phyloP scores from a whole-genome alignment of 2,113 vertebrate genomes.

The pig (Sus scrofa) region DNA sequence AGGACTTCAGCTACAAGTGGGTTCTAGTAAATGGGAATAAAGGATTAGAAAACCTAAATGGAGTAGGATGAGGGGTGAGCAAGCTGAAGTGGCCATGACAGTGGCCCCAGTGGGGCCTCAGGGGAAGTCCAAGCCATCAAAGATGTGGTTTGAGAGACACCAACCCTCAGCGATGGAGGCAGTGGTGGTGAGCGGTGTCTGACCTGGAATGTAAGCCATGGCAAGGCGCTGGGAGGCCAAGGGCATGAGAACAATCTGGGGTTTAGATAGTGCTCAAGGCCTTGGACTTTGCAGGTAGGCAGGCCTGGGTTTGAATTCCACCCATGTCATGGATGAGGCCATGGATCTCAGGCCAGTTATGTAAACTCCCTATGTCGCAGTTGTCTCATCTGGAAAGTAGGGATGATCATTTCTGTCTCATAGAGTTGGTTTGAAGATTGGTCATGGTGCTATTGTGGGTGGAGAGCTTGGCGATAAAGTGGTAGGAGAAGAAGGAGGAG shows the following conservation, averaged over 20 bases:
- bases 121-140: background rate
- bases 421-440: background rate
- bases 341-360: background rate
- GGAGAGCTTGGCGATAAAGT: background rate
- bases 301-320: background rate
- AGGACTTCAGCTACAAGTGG: background rate
- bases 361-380: background rate
- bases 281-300: background rate
- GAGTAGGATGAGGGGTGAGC: background rate
- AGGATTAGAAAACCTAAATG: background rate
- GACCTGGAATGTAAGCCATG: fast-evolving
- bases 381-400: background rate
- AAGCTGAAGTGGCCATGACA: background rate
- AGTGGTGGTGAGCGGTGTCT: too few relatives aligned
- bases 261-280: background rate
- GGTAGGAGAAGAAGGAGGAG: too few relatives aligned
- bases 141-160: background rate
- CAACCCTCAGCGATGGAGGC: fast-evolving
- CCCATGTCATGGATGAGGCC: fast-evolving
- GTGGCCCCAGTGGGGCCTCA: fast-evolving
- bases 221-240: fast-evolving
- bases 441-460: background rate
- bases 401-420: background rate
- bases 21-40: background rate
- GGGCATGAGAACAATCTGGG: background rate